A percentile compares a stretch with the other conserved stretches of the same genome.
Evolutionary conservation across 2,113 vertebrate species (phyloP).

Genomic region (Micromys minutus): DNA sequence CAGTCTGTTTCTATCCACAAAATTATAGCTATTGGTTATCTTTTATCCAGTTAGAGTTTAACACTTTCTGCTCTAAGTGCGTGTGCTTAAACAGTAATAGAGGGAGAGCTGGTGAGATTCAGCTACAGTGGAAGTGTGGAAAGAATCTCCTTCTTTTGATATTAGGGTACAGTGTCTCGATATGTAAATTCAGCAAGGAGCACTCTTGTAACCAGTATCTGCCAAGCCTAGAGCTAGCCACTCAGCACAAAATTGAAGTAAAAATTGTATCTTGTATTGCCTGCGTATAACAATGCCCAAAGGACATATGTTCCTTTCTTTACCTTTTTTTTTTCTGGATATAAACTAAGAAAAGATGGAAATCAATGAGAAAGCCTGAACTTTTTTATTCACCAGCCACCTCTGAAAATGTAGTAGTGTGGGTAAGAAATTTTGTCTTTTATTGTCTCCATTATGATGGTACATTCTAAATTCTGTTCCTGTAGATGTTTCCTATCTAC

Average conservation of each 20-base stretch:
- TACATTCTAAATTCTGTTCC: background rate
- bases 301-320: background rate
- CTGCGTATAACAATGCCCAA: background rate
- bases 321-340: background rate
- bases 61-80: background rate
- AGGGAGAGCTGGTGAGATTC: background rate
- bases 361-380: background rate
- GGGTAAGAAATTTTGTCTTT: background rate
- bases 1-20: background rate
- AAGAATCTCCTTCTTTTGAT: background rate
- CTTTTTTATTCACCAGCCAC: background rate
- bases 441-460: background rate
- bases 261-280: background rate
- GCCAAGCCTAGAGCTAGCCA: background rate
- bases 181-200: background rate
- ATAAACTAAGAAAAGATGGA: background rate
- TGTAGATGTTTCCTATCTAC: background rate
- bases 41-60: background rate
- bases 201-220: background rate
- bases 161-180: background rate
- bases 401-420: background rate
- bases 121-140: background rate
- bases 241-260: background rate
- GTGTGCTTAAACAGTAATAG: background rate
- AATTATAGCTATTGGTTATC: background rate